Evolutionary conservation across 2,113 vertebrate genomes (phyloP), one percentile per base, ranked within the genome.

Genomic region (Calyptomena viridis): DNA sequence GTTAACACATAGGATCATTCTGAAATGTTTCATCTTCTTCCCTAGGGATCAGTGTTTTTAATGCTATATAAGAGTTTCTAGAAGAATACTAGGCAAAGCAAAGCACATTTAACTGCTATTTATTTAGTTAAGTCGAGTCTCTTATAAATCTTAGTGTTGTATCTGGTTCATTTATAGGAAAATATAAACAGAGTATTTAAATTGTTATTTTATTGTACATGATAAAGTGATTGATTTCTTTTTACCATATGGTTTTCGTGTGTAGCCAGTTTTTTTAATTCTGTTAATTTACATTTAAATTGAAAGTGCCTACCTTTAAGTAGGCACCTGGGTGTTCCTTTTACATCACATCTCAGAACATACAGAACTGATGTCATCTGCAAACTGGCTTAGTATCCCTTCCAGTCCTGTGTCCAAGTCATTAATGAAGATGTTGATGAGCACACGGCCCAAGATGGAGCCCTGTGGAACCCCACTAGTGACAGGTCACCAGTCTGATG

Each of bases 231-330:
- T 95, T 92, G 72, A 86, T 97, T 91, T 94, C 30, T 66, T n/a
- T 22, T 27, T 88, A 17, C 42, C 66, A 3, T 33, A 10, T 50
- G 5, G 11, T 72, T 81, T 97, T 93, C 92, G 35, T 95, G 81
- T 78, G 58, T 92, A 91, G 25, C 52, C 53, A 92, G 62, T 93
- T 97, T 97, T 87, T 86, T 76, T 62, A 14, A 56, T 91, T 12
- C 6, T n/a, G 11, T 68, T 89, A 81, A 95, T 97, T 97, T 97
- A 71, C 81, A 91, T 97, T 97, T 97, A 94, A 89, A 96, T 97
- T 76, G 87, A 50, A 74, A 84, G 80, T 50, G 35, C 31, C 50
- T 77, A 52, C 52, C 47, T 87, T 81, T 88, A 94, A 87, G 53
- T 53, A 53, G 60, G 59, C 59, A 71, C 68, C 68, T 85, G 81